Evolutionary conservation across 2,888 invertebrate genomes (phyloP).

Genomic region (Caenorhabditis drosophilae): DNA sequence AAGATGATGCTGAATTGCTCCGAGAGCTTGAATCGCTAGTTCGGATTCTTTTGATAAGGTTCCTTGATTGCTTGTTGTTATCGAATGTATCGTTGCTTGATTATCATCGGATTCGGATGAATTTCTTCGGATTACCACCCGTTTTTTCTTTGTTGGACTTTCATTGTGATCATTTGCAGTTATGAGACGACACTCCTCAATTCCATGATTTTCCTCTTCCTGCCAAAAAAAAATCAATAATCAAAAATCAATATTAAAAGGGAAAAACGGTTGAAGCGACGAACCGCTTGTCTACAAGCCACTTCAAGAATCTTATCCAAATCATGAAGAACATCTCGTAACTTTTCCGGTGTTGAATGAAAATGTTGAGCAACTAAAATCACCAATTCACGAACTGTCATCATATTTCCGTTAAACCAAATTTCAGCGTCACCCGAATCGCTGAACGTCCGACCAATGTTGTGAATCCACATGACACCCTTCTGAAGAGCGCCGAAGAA

Average conservation of each 20-base stretch:
- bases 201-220: conserved; percentile 10
- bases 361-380: conserved; percentile 53
- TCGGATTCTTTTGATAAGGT: conserved; percentile 32
- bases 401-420: conserved; percentile 56
- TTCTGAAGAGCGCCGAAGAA: conserved; percentile 48
- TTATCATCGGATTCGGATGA: conserved; percentile 8
- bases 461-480: conserved; percentile 50
- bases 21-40: conserved; percentile 37
- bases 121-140: not conserved
- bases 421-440: conserved; percentile 56
- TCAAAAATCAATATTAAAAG: no score
- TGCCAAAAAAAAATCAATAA: no score
- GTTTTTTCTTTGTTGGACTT: not conserved
- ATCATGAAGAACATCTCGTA: conserved; percentile 48
- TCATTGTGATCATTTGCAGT: not conserved
- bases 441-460: conserved; percentile 36
- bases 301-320: conserved; percentile 50
- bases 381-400: conserved; percentile 56
- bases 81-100: conserved; percentile 32
- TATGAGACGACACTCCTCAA: conserved; percentile 4
- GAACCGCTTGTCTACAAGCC: conserved; percentile 31
- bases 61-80: conserved; percentile 22
- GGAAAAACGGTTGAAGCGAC: no score
- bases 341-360: conserved; percentile 38
- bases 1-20: conserved; percentile 40